phyloP scores from a whole-genome alignment of 2,888 invertebrate species.

The Sussaba pulchella region DNA sequence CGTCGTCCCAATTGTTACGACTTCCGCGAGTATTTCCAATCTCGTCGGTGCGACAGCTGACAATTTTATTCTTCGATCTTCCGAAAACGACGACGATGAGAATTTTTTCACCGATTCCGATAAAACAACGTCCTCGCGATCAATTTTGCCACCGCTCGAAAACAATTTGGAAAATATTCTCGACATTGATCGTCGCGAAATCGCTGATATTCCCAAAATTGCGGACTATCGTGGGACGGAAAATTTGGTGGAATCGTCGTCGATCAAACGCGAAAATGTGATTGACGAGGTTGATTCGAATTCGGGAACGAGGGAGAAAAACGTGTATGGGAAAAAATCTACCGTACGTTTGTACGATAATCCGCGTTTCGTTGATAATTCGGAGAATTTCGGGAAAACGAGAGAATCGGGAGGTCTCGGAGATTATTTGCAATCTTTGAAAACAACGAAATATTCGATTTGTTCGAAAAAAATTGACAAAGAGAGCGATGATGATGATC shows the following conservation, averaged over 20 bases:
- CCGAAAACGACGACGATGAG: constrained; percentile 74
- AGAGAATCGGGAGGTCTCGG: constrained; percentile 73
- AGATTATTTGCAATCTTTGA: constrained; percentile 77
- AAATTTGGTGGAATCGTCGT: constrained; percentile 59
- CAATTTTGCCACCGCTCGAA: constrained; percentile 71
- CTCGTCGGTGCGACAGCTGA: constrained; percentile 76
- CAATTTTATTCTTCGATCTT: constrained; percentile 77
- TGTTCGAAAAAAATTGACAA: constrained; percentile 51
- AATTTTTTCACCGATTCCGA: constrained; percentile 76
- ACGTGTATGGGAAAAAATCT: too few relatives aligned
- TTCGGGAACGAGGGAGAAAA: background rate
- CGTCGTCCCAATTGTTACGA: constrained; percentile 27
- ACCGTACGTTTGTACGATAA: constrained; percentile 33
- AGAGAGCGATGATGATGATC: constrained; percentile 57
- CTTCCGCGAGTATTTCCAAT: constrained; percentile 68
- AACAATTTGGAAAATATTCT: constrained; percentile 75
- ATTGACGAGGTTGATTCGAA: constrained; percentile 4
- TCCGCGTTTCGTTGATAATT: constrained; percentile 24
- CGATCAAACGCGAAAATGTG: constrained; percentile 9
- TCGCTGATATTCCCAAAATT: background rate
- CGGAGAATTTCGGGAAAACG: background rate
- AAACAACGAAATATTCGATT: constrained; percentile 65
- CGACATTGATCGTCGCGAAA: constrained; percentile 70
- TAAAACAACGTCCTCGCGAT: constrained; percentile 70
- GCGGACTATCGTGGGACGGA: constrained; percentile 15